Conservation (phyloP, 2,797 vertebrate species). For the Neosilurus mollespiculum region DNA sequence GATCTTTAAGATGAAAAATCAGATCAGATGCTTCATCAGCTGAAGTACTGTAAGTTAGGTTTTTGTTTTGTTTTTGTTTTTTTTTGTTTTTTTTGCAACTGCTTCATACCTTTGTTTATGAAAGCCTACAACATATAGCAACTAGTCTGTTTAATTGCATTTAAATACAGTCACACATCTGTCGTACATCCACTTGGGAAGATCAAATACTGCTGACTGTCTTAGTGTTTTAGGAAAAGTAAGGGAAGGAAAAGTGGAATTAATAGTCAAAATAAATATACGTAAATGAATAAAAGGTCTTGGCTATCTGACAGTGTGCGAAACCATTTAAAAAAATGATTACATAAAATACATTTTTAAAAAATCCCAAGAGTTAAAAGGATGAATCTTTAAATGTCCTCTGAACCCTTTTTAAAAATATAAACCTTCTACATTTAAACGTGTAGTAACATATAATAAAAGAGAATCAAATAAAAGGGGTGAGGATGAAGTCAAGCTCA, state of each 20-base stretch:
- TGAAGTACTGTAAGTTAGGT: neutral
- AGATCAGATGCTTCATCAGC: slow-evolving; percentile 1
- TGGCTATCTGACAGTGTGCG: neutral
- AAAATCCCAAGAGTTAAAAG: neutral
- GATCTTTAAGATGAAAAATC: neutral
- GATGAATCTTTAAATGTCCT: neutral
- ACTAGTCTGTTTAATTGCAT: neutral
- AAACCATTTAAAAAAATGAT: neutral
- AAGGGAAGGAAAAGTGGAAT: neutral
- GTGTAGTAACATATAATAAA: slow-evolving; percentile 31
- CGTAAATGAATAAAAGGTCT: neutral
- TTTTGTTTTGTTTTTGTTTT: neutral
- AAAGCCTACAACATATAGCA: neutral
- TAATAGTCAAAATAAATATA: neutral
- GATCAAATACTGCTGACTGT: neutral
- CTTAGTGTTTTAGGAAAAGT: neutral
- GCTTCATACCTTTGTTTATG: neutral
- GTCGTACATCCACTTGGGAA: neutral
- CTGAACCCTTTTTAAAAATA: slow-evolving; percentile 7
- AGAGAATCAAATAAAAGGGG: slow-evolving; percentile 40
- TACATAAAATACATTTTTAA: neutral
- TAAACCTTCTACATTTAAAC: slow-evolving; percentile 14
- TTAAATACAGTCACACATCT: neutral
- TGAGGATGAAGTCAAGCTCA: slow-evolving; percentile 37
- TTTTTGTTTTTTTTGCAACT: neutral